Conservation (phyloP, 2,888 invertebrate species). For the Spatulosminthurus flaviceps region DNA sequence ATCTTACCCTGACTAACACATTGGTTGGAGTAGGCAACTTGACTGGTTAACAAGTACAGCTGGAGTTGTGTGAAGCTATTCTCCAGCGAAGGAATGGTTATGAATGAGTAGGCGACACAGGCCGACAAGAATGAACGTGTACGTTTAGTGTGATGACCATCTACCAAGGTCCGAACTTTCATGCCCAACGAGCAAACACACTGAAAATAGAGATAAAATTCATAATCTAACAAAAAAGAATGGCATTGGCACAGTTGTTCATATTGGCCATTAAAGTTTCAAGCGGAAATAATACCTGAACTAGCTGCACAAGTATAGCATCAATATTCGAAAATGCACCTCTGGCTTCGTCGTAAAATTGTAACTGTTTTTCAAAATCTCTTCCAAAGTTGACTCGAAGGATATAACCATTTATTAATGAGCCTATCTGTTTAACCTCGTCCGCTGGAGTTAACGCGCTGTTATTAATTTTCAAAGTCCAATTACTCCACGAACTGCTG, state of each 20-base stretch:
- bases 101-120: constrained; percentile 94
- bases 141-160: constrained; percentile 79
- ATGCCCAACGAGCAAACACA: constrained; percentile 83
- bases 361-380: constrained; percentile 90
- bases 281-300: constrained; percentile 73
- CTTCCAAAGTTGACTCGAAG: constrained; percentile 82
- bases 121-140: constrained; percentile 81
- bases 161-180: constrained; percentile 74
- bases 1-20: constrained; percentile 86
- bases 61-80: constrained; percentile 81
- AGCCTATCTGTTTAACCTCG: constrained; percentile 85
- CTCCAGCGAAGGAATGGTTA: constrained; percentile 94
- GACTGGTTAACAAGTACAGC: constrained; percentile 86
- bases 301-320: constrained; percentile 82
- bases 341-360: constrained; percentile 92
- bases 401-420: constrained; percentile 82
- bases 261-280: not conserved
- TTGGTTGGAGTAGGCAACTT: constrained; percentile 86
- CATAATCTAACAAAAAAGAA: constrained; percentile 29
- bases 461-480: too few relatives aligned
- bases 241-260: too few relatives aligned
- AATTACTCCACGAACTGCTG: too few relatives aligned
- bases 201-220: constrained; percentile 68
- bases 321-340: constrained; percentile 91
- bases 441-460: constrained; percentile 92